phyloP scores from a whole-genome alignment of 2,797 vertebrate species.

The Salarias fasciatus region DNA sequence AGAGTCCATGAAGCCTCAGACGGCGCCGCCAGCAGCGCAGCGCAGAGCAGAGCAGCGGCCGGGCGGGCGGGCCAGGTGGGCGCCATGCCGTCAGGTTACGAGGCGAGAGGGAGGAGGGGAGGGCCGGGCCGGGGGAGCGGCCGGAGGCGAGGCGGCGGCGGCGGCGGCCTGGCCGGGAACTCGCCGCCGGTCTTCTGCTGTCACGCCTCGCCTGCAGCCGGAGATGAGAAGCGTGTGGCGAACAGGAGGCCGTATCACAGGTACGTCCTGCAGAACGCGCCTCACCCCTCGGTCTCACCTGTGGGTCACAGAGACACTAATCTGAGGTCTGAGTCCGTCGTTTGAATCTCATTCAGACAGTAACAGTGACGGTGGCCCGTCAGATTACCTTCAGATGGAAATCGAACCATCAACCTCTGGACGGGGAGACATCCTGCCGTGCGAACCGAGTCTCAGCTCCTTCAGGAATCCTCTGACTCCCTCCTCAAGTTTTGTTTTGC shows the following conservation, averaged over 20 bases:
- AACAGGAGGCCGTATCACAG: constrained; percentile 52
- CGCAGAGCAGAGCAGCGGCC: no score
- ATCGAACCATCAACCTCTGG: no score
- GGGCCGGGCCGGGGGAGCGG: background rate
- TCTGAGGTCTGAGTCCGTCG: no score
- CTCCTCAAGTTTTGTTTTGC: no score
- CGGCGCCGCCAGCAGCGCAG: no score
- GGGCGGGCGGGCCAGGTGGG: background rate
- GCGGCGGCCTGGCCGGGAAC: constrained; percentile 12
- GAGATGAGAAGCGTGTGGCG: constrained; percentile 64
- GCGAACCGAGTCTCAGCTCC: no score
- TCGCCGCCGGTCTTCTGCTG: constrained; percentile 65
- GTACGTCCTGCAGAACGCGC: constrained; percentile 57
- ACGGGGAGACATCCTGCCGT: no score
- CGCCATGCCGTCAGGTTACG: constrained; percentile 60
- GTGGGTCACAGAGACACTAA: no score
- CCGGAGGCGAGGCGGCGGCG: constrained; percentile 12
- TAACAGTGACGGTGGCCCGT: no score
- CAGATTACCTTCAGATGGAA: no score
- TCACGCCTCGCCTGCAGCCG: constrained; percentile 17
- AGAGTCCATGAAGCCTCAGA: constrained; percentile 7
- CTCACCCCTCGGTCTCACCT: background rate
- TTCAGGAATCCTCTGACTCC: no score
- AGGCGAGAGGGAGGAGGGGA: constrained; percentile 28
- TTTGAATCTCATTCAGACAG: no score